phyloP scores from a whole-genome alignment of 30 jellyfish, hydroid and myxozoan species.

The Pseudorhiza aurosa region DNA sequence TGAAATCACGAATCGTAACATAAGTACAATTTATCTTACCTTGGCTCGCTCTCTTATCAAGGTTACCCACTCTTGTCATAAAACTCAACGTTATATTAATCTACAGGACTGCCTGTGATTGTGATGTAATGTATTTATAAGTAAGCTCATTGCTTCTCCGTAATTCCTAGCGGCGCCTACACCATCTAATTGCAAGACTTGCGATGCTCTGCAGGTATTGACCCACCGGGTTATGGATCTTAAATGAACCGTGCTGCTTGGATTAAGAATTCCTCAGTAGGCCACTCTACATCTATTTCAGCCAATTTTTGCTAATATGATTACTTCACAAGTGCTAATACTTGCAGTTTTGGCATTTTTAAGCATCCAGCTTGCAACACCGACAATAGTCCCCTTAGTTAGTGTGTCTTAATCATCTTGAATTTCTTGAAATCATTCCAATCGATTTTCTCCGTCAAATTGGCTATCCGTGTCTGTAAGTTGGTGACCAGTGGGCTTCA shows the following conservation, averaged over 20 bases:
- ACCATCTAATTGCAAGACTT: constrained; percentile 9
- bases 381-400: too few relatives aligned
- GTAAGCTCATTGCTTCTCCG: constrained; percentile 9
- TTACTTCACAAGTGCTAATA: too few relatives aligned
- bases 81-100: neutral
- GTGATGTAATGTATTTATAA: constrained; percentile 60
- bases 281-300: neutral
- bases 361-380: too few relatives aligned
- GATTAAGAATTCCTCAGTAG: neutral
- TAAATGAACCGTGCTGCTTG: constrained; percentile 39
- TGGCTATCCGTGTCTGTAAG: neutral
- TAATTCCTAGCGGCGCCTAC: constrained; percentile 42
- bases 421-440: neutral
- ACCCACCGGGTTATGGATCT: constrained; percentile 54
- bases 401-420: too few relatives aligned
- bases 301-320: too few relatives aligned
- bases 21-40: constrained; percentile 21
- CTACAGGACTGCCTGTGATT: neutral
- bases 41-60: constrained; percentile 7
- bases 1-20: too few relatives aligned
- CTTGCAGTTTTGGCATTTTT: too few relatives aligned
- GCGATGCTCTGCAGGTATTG: constrained; percentile 41
- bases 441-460: neutral
- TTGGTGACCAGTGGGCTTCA: neutral
- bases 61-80: neutral